Evolutionary conservation across 2,888 invertebrate genomes (phyloP), one percentile per base, ranked within the genome.

Genomic region (Choristoneura rosaceana): DNA sequence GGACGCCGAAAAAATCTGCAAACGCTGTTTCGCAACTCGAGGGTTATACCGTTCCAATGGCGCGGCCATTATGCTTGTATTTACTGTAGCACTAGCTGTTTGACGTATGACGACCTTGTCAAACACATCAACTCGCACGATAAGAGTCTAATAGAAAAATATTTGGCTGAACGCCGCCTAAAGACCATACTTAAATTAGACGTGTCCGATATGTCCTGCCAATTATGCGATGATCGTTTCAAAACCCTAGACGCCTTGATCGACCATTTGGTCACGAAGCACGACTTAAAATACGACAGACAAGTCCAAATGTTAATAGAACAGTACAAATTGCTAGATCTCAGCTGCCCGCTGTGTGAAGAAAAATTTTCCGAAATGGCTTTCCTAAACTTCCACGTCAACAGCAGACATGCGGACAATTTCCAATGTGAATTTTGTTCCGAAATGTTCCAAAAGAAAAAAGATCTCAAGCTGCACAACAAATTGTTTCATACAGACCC

Each of bases 341-440:
- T 73, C 8, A 66, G 75, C 41, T 76, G 76, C 59, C 68, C 74
- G 15, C 3, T 69, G 9, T 76, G 76, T 41, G 34, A 63, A 10
- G 71, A 73, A 38, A 12, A 41, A 8, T 76, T 74, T 50, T 69
- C 65, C 8, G 58, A 65, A 25, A 73, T 75, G 62, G 61, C 65
- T 50, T 58, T 55, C 38, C 58, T 76, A 4, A 66, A 47, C 9
- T 59, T 62, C 45, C 76, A 76, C 45, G 69, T 75, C 12, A 65
- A 34, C 52, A 47, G 43, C 12, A 59, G n/a, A 14, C 75, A 74
- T 61, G 15, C 74, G 2, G 33, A 63, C 14, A 47, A 55, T 12
- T 71, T 66, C 12, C 69, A 73, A 61, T 75, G 75, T 38, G 75
- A 75, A 62, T 43, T 62, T 38, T 75, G 75, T 15, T 69, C 74